These are phyloP conservation scores for Notothenia coriiceps DNA, from an alignment of 2,113 vertebrate species.

Conservation along the genomic window DNA sequence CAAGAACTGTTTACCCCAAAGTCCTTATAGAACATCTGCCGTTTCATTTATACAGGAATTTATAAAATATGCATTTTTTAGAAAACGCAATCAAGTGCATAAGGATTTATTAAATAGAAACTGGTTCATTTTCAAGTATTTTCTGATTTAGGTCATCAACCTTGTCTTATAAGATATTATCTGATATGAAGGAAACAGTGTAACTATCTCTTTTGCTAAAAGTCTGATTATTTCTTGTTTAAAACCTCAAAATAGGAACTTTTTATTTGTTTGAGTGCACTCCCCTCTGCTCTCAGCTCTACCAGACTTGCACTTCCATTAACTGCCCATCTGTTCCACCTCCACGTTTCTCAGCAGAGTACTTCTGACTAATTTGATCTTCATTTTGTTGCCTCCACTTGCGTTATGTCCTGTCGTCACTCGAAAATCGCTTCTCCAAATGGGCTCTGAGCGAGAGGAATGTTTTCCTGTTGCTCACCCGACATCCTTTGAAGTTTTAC, in stretches of 20 bases:
- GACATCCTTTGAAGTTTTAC: conserved; percentile 27
- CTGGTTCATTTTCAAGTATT: not conserved
- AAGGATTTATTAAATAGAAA: not conserved
- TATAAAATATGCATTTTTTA: not conserved
- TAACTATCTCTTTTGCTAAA: not conserved
- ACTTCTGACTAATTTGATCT: conserved; percentile 63
- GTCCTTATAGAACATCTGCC: not conserved
- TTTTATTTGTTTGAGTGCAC: not conserved
- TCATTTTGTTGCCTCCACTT: conserved; percentile 45
- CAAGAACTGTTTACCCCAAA: not conserved
- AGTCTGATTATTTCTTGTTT: not conserved
- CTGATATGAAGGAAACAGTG: not conserved
- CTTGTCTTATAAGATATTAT: not conserved
- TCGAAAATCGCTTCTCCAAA: conserved; percentile 39
- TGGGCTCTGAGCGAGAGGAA: not conserved
- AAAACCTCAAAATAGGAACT: conserved; percentile 1
- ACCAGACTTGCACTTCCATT: conserved; percentile 56
- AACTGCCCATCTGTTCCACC: conserved; percentile 67
- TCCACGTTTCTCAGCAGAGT: conserved; percentile 57
- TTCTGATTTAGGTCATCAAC: not conserved
- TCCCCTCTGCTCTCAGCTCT: conserved; percentile 31
- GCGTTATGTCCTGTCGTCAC: conserved; percentile 15
- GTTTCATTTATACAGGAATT: not conserved
- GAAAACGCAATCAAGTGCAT: not conserved
- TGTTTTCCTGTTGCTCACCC: not conserved